Conservation (phyloP, 1,140 invertebrate species). For the Ooceraea biroi region DNA sequence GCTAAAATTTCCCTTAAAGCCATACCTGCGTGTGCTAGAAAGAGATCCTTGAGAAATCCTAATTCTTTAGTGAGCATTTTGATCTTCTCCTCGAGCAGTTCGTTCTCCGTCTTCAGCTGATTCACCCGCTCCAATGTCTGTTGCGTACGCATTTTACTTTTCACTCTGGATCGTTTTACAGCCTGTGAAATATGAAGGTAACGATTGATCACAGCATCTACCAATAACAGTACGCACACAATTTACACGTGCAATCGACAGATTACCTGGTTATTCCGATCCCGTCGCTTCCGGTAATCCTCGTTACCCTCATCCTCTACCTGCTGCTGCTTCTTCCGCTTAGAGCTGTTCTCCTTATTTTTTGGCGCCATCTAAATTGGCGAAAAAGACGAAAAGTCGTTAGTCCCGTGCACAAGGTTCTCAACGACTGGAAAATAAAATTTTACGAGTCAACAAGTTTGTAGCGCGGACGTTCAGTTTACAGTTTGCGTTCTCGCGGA, state of each 20-base stretch:
- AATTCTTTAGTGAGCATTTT: slow-evolving; percentile 94
- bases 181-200: slow-evolving; percentile 87
- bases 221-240: background rate
- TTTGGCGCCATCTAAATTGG: slow-evolving; percentile 84
- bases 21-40: slow-evolving; percentile 92
- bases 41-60: slow-evolving; percentile 95
- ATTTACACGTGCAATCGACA: background rate
- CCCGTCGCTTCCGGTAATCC: slow-evolving; percentile 92
- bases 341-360: slow-evolving; percentile 82
- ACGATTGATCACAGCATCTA: background rate
- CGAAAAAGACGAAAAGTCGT: slow-evolving; percentile 15
- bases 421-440: background rate
- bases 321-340: slow-evolving; percentile 75
- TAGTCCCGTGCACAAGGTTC: background rate
- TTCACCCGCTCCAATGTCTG: slow-evolving; percentile 93
- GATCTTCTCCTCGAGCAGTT: slow-evolving; percentile 94
- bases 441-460: background rate
- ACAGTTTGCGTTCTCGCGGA: background rate
- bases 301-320: slow-evolving; percentile 90
- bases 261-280: slow-evolving; percentile 93
- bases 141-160: slow-evolving; percentile 93
- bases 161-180: slow-evolving; percentile 95
- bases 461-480: too few relatives aligned
- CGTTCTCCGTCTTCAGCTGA: slow-evolving; percentile 93
- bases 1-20: background rate